Percentiles rank a stretch among this genome's conserved stretches.
Conservation (phyloP, 2,888 invertebrate genomes). For the Colletes collaris region DNA sequence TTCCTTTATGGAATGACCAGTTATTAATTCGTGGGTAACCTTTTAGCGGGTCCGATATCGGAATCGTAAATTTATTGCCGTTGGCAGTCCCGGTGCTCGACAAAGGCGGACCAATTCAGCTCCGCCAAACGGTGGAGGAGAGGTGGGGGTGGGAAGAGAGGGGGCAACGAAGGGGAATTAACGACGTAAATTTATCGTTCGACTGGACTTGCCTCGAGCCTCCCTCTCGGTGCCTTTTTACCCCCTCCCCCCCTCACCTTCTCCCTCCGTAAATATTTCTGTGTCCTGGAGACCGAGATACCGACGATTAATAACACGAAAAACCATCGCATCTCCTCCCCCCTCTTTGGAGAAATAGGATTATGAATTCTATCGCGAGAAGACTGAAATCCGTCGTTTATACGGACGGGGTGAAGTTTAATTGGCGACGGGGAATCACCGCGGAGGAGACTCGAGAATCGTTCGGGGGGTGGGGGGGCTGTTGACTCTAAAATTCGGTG, state of each 20-base stretch:
- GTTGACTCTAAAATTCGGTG: no score
- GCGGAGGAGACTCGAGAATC: conserved; percentile 14
- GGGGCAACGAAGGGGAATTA: conserved; percentile 35
- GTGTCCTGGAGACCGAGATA: conserved; percentile 8
- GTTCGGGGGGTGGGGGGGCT: no score
- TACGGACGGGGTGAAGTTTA: conserved; percentile 11
- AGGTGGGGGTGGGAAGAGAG: no score
- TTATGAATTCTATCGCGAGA: conserved; percentile 16
- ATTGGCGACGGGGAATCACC: conserved; percentile 23
- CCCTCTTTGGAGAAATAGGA: conserved; percentile 25
- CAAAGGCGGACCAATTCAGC: conserved; percentile 46
- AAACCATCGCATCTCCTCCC: conserved; percentile 12
- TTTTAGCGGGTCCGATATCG: conserved; percentile 45
- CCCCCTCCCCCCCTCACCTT: no score
- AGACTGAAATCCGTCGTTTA: background rate
- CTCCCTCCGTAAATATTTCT: conserved; percentile 21
- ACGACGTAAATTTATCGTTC: conserved; percentile 47
- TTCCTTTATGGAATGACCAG: conserved; percentile 28
- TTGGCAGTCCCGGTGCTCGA: conserved; percentile 7
- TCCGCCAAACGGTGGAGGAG: background rate
- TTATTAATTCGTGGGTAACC: conserved; percentile 53
- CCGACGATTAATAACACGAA: conserved; percentile 44
- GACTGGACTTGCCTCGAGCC: conserved; percentile 11
- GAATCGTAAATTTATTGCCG: conserved; percentile 54
- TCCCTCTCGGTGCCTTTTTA: background rate